Evolutionary conservation across 1,140 invertebrate genomes (phyloP), one percentile per base, ranked within the genome.

Genomic region (Brachionus calyciflorus): DNA sequence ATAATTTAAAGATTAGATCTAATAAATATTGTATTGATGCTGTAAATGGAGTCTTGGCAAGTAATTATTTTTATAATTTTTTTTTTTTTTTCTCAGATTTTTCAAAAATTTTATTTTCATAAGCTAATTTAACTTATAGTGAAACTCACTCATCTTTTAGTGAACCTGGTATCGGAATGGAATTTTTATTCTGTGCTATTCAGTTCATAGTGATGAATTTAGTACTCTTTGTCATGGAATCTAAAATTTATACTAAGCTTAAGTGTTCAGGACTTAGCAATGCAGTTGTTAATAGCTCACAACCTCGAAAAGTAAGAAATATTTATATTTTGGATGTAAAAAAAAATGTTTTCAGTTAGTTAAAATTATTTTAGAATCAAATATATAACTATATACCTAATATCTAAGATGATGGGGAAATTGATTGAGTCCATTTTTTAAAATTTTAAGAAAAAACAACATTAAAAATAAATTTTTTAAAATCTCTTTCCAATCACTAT

Each of bases 161-260:
- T 12, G 69, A 73, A 26, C 69, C 69, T 51, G 69, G 69, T 49
- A 83, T 89, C 14, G 89, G 89, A 17, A 83, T 87, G 57, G 87
- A 89, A 78, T 80, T 89, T 14, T 79, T 88, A 17, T 84, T 81
- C 53, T 80, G 90, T 80, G 80, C 84, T 28, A 80, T 87, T 65
- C 80, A 87, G 78, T 88, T 88, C 14, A 78, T 87, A 46, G 21
- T 88, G 0, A 88, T 87, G 80, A 88, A 88, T 79, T 63, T 82
- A 4, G 30, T 89, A 26, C 86, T 86, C 57, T 76, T 89, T 0
- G 63, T 86, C 3, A 81, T 89, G 26, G 88, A 90, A 80, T 88
- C 88, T 79, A 86, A 84, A 57, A 84, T 87, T 78, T 86, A 82
- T 57, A 37, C 46, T 12, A 73, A 40, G n/a, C 9, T 73, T 12